Evolutionary conservation across 1,140 invertebrate species (phyloP).

Genomic region (Anoplolepis gracilipes): DNA sequence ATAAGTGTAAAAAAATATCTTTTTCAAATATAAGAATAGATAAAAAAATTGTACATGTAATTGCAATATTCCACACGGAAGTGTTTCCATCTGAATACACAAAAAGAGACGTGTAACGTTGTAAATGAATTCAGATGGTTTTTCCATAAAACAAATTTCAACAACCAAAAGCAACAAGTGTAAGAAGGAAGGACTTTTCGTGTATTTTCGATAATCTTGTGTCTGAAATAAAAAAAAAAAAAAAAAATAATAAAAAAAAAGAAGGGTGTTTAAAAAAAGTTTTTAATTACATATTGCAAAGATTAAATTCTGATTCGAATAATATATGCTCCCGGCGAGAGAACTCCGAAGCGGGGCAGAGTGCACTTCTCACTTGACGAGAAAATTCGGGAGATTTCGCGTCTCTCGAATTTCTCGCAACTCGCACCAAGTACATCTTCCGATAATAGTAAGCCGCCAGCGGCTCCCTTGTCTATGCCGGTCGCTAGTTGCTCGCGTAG

Average conservation of each 20-base stretch:
- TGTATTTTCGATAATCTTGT: not conserved
- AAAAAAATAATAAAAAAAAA: too few species aligned
- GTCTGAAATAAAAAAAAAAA: not conserved
- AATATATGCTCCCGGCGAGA: not conserved
- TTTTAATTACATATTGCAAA: not conserved
- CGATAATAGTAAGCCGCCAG: conserved; percentile 68
- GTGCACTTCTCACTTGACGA: not conserved
- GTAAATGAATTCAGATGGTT: not conserved
- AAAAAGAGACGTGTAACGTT: not conserved
- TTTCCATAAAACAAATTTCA: not conserved
- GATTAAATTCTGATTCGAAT: not conserved
- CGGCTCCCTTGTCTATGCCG: conserved; percentile 80
- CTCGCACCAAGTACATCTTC: conserved; percentile 69
- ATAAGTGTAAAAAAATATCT: not conserved
- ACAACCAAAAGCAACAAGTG: not conserved
- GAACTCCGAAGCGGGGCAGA: not conserved
- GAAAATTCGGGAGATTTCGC: not conserved
- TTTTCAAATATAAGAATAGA: not conserved
- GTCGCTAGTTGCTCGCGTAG: conserved; percentile 79
- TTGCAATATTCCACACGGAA: too few species aligned
- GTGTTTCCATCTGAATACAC: not conserved
- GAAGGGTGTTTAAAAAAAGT: not conserved
- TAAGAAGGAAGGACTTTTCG: not conserved
- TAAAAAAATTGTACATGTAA: too few species aligned
- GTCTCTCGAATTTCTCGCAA: conserved; percentile 16